A percentile compares a stretch with the other conserved stretches of the same genome.
Evolutionary conservation across 2,888 invertebrate genomes (phyloP).

Genomic region (Acronicta alni): DNA sequence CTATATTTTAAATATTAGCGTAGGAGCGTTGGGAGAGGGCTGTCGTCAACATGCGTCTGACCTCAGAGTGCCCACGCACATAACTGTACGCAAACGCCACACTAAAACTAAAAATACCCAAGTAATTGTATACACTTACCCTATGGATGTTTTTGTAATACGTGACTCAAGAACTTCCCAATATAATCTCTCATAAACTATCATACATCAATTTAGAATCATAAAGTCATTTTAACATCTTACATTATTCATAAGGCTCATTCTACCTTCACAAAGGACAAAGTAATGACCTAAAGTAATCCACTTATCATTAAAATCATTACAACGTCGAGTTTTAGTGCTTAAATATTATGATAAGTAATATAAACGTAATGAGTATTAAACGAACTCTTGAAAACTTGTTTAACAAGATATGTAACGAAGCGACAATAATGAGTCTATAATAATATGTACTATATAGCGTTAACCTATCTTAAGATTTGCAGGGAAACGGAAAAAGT

Average conservation of each 20-base stretch:
- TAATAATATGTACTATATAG: constrained; percentile 68
- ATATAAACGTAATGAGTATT: constrained; percentile 55
- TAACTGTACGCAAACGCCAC: constrained; percentile 72
- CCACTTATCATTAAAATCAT: constrained; percentile 53
- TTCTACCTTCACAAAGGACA: constrained; percentile 33
- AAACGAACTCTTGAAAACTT: constrained; percentile 55
- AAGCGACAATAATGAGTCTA: constrained; percentile 66
- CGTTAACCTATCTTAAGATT: constrained; percentile 50
- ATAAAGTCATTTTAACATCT: constrained; percentile 48
- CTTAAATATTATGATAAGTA: constrained; percentile 42
- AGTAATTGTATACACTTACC: constrained; percentile 25
- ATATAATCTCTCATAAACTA: constrained; percentile 23
- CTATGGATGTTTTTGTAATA: constrained; percentile 32
- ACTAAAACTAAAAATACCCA: constrained; percentile 44
- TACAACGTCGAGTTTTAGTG: constrained; percentile 46
- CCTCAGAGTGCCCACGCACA: constrained; percentile 75
- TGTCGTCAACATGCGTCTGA: constrained; percentile 68
- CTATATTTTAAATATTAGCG: constrained; percentile 54
- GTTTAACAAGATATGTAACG: constrained; percentile 60
- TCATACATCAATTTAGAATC: constrained; percentile 42
- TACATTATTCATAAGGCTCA: constrained; percentile 39
- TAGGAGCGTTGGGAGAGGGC: constrained; percentile 69
- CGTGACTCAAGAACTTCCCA: constrained; percentile 17
- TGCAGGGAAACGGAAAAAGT: constrained; percentile 1
- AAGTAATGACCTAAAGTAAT: constrained; percentile 37